Conservation (phyloP, 2,797 vertebrate species). For the Brotula barbata region DNA sequence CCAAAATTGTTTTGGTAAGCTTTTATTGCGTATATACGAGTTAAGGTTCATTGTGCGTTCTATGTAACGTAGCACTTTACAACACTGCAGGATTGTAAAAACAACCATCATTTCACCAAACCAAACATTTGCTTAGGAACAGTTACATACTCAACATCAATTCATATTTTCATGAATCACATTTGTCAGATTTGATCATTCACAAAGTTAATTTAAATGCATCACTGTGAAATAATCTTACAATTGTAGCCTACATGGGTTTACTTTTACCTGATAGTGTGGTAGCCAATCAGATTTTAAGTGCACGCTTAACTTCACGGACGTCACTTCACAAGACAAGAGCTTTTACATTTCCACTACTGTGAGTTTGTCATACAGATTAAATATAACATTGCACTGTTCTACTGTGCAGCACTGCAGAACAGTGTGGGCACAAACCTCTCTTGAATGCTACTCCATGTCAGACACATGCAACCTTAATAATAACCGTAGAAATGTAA, state of each 20-base stretch:
- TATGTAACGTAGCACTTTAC: slow-evolving; percentile 67
- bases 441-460: slow-evolving; percentile 55
- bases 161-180: slow-evolving; percentile 40
- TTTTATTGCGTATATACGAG: slow-evolving; percentile 66
- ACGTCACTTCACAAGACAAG: slow-evolving; percentile 65
- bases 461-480: slow-evolving; percentile 60
- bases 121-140: slow-evolving; percentile 56
- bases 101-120: slow-evolving; percentile 67
- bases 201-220: slow-evolving; percentile 42
- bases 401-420: slow-evolving; percentile 1
- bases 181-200: slow-evolving; percentile 44
- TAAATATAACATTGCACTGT: slow-evolving; percentile 18
- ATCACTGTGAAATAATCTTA: slow-evolving; percentile 35
- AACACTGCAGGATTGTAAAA: slow-evolving; percentile 68
- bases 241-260: slow-evolving; percentile 44
- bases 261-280: slow-evolving; percentile 37
- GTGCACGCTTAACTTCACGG: slow-evolving; percentile 59
- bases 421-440: slow-evolving; percentile 25
- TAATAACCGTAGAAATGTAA: slow-evolving; percentile 22
- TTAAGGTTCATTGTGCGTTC: slow-evolving; percentile 57
- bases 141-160: slow-evolving; percentile 59
- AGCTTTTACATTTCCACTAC: slow-evolving; percentile 41
- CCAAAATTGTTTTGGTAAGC: slow-evolving; percentile 32
- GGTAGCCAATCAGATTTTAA: slow-evolving; percentile 45
- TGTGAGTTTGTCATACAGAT: slow-evolving; percentile 26